These are phyloP conservation scores for Neocrepidodera transversa DNA, from an alignment of 2,888 invertebrate genomes.

Conservation along the genomic window DNA sequence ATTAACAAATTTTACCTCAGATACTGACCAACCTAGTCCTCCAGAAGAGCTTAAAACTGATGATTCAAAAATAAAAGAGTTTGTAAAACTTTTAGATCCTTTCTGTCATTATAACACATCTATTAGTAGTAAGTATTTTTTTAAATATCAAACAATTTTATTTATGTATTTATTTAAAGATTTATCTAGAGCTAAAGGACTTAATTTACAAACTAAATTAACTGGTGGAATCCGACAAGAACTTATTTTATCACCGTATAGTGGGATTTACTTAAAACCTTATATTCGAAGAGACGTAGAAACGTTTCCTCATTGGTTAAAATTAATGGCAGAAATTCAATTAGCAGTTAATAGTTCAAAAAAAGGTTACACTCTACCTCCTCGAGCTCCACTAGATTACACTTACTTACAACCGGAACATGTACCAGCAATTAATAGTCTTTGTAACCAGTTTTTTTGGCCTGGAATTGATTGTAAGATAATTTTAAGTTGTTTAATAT, in stretches of 20 bases:
- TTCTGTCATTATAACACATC: conserved; percentile 58
- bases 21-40: conserved; percentile 15
- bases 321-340: conserved; percentile 71
- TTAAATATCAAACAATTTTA: background rate
- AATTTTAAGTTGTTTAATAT: background rate
- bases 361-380: conserved; percentile 53
- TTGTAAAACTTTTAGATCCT: conserved; percentile 51
- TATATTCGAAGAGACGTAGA: conserved; percentile 79
- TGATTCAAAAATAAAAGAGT: conserved; percentile 23
- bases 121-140: conserved; percentile 50
- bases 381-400: conserved; percentile 76
- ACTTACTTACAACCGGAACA: conserved; percentile 88
- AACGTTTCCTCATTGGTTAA: conserved; percentile 74
- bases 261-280: conserved; percentile 78
- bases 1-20: conserved; percentile 28
- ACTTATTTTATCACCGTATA: conserved; percentile 72
- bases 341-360: conserved; percentile 62
- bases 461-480: conserved; percentile 87
- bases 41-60: conserved; percentile 6
- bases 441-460: conserved; percentile 89
- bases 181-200: conserved; percentile 47
- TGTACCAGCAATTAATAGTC: conserved; percentile 83
- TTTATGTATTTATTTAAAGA: conserved; percentile 38
- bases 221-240: conserved; percentile 54
- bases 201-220: conserved; percentile 49